Evolutionary conservation across 2,797 vertebrate species (phyloP), one percentile per base, ranked within the genome.

Genomic region (Dromococcyx pavoninus): DNA sequence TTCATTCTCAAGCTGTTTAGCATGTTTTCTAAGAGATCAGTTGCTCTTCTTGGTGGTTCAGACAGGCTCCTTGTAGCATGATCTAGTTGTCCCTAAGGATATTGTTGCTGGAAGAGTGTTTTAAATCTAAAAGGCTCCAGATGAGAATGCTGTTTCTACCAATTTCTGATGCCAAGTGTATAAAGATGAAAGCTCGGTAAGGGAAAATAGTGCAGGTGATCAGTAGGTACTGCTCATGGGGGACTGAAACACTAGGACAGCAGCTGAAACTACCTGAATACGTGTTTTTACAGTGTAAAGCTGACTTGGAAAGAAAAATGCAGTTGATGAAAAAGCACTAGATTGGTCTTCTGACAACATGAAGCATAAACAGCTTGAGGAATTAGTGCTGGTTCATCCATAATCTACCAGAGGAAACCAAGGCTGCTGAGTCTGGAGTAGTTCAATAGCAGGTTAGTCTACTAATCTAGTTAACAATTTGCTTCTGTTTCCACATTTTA

Each of bases 321-420:
- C 25, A 78, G 25, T 53, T 86, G 48, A 82, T 44, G 35, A 75
- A 84, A 79, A 79, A 88, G 43, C 51, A 41, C 58, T 62, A 78
- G 51, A 48, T 5, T 48, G 41, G 37, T 81, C 58, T 83, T 91
- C 79, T 88, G 73, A 72, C 66, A 92, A 83, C 24, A 76, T 25
- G 18, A 91, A 79, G 35, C 25, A 64, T 24, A 71, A 86, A 60
- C 22, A 79, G 53, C n/a, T 60, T 76, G 64, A 94, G 37, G 48
- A 95, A 82, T 79, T 79, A 85, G 25, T 35, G 51, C 86, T 91
- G 56, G 50, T 12, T 90, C 37, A 82, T 91, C 70, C 72, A 86
- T 60, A 28, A 80, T n/a, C 69, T 83, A 65, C 32, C 15, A 71
- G 82, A 83, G 43, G 35, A 88, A 84, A 69, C 13, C 37, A 78